phyloP scores from a whole-genome alignment of 2,797 vertebrate genomes.

The Rhincodon typus region DNA sequence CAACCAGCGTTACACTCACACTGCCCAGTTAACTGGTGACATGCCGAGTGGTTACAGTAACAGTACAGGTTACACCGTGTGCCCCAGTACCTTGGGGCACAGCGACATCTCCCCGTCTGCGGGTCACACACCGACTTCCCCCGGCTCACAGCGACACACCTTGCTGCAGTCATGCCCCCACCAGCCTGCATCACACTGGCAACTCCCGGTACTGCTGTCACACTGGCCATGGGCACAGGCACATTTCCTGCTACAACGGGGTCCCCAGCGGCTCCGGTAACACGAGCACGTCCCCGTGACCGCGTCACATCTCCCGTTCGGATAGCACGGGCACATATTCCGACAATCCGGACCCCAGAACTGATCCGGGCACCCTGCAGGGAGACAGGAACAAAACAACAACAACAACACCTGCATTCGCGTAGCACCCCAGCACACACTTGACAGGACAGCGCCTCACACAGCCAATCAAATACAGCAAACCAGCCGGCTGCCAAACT shows the following conservation, averaged over 20 bases:
- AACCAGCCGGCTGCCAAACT: neutral
- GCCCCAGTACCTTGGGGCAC: slow-evolving; percentile 73
- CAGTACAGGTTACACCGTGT: slow-evolving; percentile 65
- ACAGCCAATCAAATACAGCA: neutral
- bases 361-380: slow-evolving; percentile 72
- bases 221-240: slow-evolving; percentile 72
- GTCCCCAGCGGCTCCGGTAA: slow-evolving; percentile 71
- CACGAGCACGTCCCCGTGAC: slow-evolving; percentile 74
- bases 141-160: slow-evolving; percentile 62
- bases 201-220: slow-evolving; percentile 65
- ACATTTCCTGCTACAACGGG: slow-evolving; percentile 68
- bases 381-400: neutral
- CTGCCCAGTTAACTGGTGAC: slow-evolving; percentile 63
- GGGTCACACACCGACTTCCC: slow-evolving; percentile 62
- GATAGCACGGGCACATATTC: slow-evolving; percentile 69
- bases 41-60: slow-evolving; percentile 68
- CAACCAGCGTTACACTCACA: slow-evolving; percentile 67
- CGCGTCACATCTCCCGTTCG: slow-evolving; percentile 70
- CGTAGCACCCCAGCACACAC: neutral
- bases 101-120: slow-evolving; percentile 67
- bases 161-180: slow-evolving; percentile 67
- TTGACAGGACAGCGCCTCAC: neutral
- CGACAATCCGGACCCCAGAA: slow-evolving; percentile 90
- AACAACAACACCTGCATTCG: fast-evolving
- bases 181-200: slow-evolving; percentile 81